A percentile compares a stretch with the other conserved stretches of the same genome.
Conservation (phyloP, 1,140 invertebrate genomes). For the Adoxophyes honmai region DNA sequence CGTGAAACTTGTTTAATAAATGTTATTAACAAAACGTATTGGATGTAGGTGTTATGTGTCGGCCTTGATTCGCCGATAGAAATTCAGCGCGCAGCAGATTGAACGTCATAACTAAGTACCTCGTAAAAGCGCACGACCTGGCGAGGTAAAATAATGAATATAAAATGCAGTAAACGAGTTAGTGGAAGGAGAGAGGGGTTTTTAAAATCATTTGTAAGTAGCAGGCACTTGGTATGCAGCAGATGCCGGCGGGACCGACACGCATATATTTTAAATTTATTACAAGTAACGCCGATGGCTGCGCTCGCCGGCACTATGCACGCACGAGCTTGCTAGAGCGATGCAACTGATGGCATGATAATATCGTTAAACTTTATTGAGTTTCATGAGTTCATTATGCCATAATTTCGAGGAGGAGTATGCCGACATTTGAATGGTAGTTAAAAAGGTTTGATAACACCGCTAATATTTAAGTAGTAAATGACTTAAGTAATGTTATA, state of each 20-base stretch:
- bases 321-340: conserved; percentile 13
- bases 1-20: neutral
- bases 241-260: conserved; percentile 20
- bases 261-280: conserved; percentile 68
- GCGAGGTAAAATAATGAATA: conserved; percentile 52
- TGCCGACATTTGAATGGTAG: too few species aligned
- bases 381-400: too few species aligned
- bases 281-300: conserved; percentile 38
- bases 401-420: too few species aligned
- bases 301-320: conserved; percentile 41
- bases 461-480: too few species aligned
- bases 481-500: too few species aligned
- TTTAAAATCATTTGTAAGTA: conserved; percentile 58
- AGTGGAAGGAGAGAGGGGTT: conserved; percentile 27
- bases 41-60: neutral
- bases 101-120: conserved; percentile 25
- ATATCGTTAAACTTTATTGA: neutral
- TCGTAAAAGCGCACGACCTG: conserved; percentile 33
- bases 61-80: neutral
- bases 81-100: conserved; percentile 11
- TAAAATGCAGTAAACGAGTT: conserved; percentile 46
- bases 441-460: too few species aligned
- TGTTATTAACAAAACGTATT: conserved; percentile 2
- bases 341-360: neutral
- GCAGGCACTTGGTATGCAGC: conserved; percentile 50